These are phyloP conservation scores for Trichomycterus rosablanca DNA, from an alignment of 2,113 vertebrate genomes.

Conservation along the genomic window DNA sequence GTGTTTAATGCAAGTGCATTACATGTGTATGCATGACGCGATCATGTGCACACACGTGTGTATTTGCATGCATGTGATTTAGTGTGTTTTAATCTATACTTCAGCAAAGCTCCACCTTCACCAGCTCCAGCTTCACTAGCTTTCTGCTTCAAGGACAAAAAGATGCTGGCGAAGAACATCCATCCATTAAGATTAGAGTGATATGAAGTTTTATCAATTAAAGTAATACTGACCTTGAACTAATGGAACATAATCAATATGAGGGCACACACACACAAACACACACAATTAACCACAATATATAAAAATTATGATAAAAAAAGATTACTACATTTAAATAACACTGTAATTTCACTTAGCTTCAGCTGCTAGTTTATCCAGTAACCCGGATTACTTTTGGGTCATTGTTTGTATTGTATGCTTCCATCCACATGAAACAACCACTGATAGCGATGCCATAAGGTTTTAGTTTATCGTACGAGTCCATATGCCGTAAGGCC, in stretches of 20 bases:
- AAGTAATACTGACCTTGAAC: too few species aligned
- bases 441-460: too few species aligned
- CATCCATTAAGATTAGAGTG: slow-evolving; percentile 9
- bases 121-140: slow-evolving; percentile 34
- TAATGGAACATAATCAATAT: too few species aligned
- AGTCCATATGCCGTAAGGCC: too few species aligned
- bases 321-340: not conserved
- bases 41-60: not conserved
- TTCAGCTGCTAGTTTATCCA: too few species aligned
- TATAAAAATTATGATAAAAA: not conserved
- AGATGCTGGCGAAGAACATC: slow-evolving; percentile 25
- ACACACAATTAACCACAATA: not conserved
- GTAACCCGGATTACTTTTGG: too few species aligned
- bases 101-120: slow-evolving; percentile 41
- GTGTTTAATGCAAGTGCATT: too few species aligned
- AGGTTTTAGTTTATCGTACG: too few species aligned
- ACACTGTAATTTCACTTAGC: too few species aligned
- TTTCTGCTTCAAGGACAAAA: slow-evolving; percentile 30
- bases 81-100: slow-evolving; percentile 35
- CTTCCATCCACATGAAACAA: too few species aligned
- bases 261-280: not conserved
- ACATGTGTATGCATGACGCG: not conserved
- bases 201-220: slow-evolving; percentile 25
- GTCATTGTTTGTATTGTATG: too few species aligned
- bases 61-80: slow-evolving; percentile 10